A percentile compares a stretch with the other conserved stretches of the same genome.
Conservation (phyloP, 2,797 vertebrate genomes). For the Crax fasciolata region DNA sequence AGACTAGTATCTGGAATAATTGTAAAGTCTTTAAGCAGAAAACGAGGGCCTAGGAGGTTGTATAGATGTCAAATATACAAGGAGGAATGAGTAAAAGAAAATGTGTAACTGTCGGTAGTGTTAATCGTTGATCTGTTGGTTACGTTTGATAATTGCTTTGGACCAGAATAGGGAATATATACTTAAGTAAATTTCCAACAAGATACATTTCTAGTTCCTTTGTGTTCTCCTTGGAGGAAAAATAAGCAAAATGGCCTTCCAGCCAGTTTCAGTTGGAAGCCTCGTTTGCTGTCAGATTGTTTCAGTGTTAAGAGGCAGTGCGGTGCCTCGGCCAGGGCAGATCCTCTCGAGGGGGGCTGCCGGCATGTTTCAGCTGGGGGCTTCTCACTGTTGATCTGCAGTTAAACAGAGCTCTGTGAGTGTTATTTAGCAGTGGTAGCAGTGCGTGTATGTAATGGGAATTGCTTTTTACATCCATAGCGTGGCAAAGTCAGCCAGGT, state of each 20-base stretch:
- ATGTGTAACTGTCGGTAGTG: neutral
- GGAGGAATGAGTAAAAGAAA: neutral
- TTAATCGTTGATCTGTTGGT: neutral
- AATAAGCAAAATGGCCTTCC: neutral
- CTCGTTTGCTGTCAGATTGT: slow-evolving; percentile 25
- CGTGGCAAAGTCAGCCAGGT: neutral
- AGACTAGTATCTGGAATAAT: neutral
- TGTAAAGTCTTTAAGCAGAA: neutral
- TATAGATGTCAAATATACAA: neutral
- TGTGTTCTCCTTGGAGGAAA: neutral
- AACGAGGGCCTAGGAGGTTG: neutral
- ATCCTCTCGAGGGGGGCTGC: slow-evolving; percentile 1
- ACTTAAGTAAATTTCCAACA: neutral
- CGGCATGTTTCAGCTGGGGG: neutral
- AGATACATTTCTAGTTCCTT: neutral
- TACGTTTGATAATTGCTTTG: neutral
- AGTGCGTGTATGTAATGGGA: neutral
- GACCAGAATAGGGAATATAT: neutral
- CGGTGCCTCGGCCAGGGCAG: slow-evolving; percentile 9
- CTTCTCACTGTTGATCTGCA: slow-evolving; percentile 19
- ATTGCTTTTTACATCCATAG: neutral
- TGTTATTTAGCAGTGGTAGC: neutral
- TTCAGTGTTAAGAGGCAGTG: neutral
- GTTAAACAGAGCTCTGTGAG: neutral
- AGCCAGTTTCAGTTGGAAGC: neutral